A percentile compares a stretch with the other conserved stretches of the same genome.
phyloP scores from a whole-genome alignment of 2,113 vertebrate genomes.

The Dascyllus trimaculatus region DNA sequence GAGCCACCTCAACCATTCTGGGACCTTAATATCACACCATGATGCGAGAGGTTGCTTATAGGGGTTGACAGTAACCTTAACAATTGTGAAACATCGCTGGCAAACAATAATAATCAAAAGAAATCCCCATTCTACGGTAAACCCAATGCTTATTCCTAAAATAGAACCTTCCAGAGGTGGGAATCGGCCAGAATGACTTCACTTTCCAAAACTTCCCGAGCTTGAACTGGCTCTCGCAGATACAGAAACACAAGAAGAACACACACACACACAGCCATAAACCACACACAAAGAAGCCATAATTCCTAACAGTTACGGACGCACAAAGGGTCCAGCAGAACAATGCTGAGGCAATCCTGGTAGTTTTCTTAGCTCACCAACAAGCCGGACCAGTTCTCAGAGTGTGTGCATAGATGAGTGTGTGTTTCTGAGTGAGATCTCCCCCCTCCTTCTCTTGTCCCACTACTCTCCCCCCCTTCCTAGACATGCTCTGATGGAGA shows the following conservation, averaged over 20 bases:
- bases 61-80: background rate
- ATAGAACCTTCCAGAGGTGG: conserved; percentile 2
- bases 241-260: conserved; percentile 21
- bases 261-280: conserved; percentile 18
- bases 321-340: conserved; percentile 24
- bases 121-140: conserved; percentile 13
- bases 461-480: conserved; percentile 44
- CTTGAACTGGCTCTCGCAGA: conserved; percentile 21
- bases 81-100: background rate
- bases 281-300: conserved; percentile 33
- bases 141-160: conserved; percentile 6
- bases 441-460: background rate
- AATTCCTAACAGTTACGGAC: conserved; percentile 15
- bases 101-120: conserved; percentile 14
- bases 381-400: conserved; percentile 50
- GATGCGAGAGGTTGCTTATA: conserved; percentile 2
- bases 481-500: conserved; percentile 82
- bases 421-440: background rate
- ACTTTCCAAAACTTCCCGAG: conserved; percentile 33
- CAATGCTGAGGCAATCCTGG: conserved; percentile 36
- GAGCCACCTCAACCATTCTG: conserved; percentile 37
- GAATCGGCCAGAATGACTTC: conserved; percentile 34
- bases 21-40: conserved; percentile 13
- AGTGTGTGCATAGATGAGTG: background rate
- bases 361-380: conserved; percentile 34